Percentiles rank a stretch among this genome's conserved stretches.
These are phyloP conservation scores for Gymnocheta viridis DNA, from an alignment of 2,888 invertebrate genomes.

Conservation along the genomic window DNA sequence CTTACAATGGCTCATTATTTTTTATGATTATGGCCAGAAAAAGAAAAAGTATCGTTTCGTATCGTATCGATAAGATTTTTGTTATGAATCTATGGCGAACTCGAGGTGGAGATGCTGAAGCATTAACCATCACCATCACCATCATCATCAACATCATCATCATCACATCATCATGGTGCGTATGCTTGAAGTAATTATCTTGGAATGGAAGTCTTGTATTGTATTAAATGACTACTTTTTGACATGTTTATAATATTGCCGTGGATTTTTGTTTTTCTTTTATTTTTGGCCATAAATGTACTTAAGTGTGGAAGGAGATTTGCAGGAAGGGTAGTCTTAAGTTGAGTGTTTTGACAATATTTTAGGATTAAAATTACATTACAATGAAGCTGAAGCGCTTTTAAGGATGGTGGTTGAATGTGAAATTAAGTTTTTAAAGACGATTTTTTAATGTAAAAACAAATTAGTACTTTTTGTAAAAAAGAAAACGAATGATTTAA, in stretches of 20 bases:
- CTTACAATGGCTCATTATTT: conserved; percentile 77
- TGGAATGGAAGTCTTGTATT: conserved; percentile 52
- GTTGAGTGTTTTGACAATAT: conserved; percentile 66
- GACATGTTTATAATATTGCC: conserved; percentile 67
- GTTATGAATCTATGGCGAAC: conserved; percentile 16
- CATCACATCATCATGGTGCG: conserved; percentile 62
- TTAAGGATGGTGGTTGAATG: background rate
- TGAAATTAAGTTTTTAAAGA: background rate
- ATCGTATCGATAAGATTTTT: conserved; percentile 68
- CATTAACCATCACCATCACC: conserved; percentile 2
- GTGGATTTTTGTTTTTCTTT: conserved; percentile 51
- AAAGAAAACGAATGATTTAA: background rate
- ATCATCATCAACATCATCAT: conserved; percentile 49
- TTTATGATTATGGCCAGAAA: conserved; percentile 78
- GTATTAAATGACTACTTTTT: conserved; percentile 68
- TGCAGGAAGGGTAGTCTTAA: conserved; percentile 32
- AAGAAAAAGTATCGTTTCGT: conserved; percentile 47
- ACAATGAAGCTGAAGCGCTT: conserved; percentile 31
- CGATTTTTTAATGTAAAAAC: background rate
- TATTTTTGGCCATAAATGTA: conserved; percentile 38
- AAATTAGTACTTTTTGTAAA: background rate
- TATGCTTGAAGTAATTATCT: conserved; percentile 68
- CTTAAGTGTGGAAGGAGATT: conserved; percentile 9
- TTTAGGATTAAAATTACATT: conserved; percentile 67
- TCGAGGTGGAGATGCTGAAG: conserved; percentile 7